Base-by-base conservation (phyloP, 2,797 vertebrate genomes). In the Epinephelus awoara region DNA sequence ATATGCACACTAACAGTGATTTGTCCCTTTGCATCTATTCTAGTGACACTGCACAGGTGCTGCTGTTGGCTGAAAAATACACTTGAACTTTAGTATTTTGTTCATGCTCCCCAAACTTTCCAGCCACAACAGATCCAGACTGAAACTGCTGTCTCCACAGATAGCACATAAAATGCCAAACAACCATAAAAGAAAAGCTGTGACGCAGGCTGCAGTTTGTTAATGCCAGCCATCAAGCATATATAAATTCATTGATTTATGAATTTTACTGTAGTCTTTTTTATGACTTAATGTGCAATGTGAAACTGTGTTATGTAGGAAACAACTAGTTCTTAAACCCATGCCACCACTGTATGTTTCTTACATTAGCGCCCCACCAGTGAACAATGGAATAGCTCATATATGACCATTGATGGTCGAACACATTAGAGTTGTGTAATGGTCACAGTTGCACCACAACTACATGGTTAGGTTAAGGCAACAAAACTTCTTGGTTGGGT, bases 111-210 rank as follows among this genome's bases (percentile, higher is more conserved):
- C 13, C 19, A 19, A 54, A 61, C 55, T n/a, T 54, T 67, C 3
- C 38, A 46, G 15, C 21, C 47, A 38, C 15, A 56, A 19, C 51
- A 34, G 21, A 38, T 51, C 14, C 13, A 61, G 10, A 63, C 5
- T 3, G 46, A 50, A 68, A 54, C 21, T 46, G 57, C n/a, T 42
- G 13, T 23, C 47, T 65, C n/a, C 25, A 72, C 12, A 75, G 27
- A 73, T 71, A 76, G 34, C 34, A 34, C 14, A 51, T 18, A 66
- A 63, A 63, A 42, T 42, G 3, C 34, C 34, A 62, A 21, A 85
- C 9, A 17, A 34, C 34, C 34, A 34, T 34, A 34, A 34, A 34
- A 34, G 34, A 59, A 61, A 69, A 38, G 54, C 46, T 80, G 21
- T 18, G 4, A 57, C 25, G 49, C n/a, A 58, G 59, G 11, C 61